These are phyloP conservation scores for Lycocerus yunnanus DNA, from an alignment of 2,888 invertebrate species.

Conservation along the genomic window DNA sequence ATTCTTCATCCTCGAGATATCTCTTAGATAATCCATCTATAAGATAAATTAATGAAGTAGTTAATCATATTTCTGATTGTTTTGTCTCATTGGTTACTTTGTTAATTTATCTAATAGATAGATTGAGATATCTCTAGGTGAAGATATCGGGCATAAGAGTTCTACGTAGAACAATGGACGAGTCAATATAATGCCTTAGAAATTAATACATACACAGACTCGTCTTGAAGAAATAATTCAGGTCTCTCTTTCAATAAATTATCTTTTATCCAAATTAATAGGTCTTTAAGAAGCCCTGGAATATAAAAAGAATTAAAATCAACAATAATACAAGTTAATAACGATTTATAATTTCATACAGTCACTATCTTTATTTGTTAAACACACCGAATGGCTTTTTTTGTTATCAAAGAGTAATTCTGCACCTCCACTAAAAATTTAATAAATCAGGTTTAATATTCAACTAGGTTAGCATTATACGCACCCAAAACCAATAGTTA, in stretches of 20 bases:
- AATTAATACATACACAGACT: constrained; percentile 53
- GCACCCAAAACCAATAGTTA: constrained; percentile 49
- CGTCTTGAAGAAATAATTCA: constrained; percentile 65
- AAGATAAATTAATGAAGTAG: too few species aligned
- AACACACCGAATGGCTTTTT: constrained; percentile 69
- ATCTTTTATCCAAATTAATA: constrained; percentile 83
- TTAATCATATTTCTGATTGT: too few species aligned
- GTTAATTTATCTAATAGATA: too few species aligned
- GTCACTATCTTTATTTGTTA: constrained; percentile 62
- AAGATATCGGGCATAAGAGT: too few species aligned
- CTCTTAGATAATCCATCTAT: too few species aligned
- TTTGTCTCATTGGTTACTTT: too few species aligned
- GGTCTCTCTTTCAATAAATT: constrained; percentile 83
- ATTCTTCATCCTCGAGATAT: too few species aligned
- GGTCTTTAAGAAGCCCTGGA: constrained; percentile 70
- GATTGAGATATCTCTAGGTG: too few species aligned
- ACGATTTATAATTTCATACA: constrained; percentile 54
- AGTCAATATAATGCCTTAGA: neutral
- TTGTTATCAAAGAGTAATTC: constrained; percentile 87
- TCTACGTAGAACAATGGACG: neutral
- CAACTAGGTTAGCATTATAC: constrained; percentile 16
- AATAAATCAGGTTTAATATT: constrained; percentile 13
- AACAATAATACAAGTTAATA: neutral
- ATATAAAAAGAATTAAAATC: constrained; percentile 11
- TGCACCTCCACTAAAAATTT: constrained; percentile 80